Evolutionary conservation across 1,140 invertebrate species (phyloP).

Genomic region (Drosophila athabasca): DNA sequence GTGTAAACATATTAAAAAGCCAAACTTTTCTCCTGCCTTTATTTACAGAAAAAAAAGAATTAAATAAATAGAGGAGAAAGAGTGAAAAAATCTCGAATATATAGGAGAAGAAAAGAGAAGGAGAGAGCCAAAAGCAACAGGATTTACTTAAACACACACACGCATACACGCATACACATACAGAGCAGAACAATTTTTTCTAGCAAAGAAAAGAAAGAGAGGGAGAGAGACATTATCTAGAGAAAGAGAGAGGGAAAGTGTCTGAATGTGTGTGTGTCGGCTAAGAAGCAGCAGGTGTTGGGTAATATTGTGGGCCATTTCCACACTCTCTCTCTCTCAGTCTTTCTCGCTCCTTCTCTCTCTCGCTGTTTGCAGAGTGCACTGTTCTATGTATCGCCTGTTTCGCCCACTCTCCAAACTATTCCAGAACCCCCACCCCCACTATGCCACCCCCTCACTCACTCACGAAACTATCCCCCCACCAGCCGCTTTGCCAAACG

Average conservation of each 20-base stretch:
- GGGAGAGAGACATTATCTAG: slow-evolving; percentile 9
- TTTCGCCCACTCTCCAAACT: not conserved
- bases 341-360: no score
- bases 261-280: slow-evolving; percentile 38
- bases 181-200: slow-evolving; percentile 5
- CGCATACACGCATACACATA: slow-evolving; percentile 20
- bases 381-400: no score
- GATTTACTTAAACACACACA: slow-evolving; percentile 15
- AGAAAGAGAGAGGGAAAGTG: slow-evolving; percentile 45
- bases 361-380: no score
- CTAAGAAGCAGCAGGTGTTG: slow-evolving; percentile 75
- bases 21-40: slow-evolving; percentile 57
- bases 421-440: slow-evolving; percentile 16
- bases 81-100: slow-evolving; percentile 42
- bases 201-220: not conserved
- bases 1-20: slow-evolving; percentile 60
- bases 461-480: slow-evolving; percentile 27
- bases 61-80: slow-evolving; percentile 1
- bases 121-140: slow-evolving; percentile 44
- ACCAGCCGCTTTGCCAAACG: slow-evolving; percentile 56
- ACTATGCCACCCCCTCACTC: not conserved
- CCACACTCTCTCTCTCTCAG: slow-evolving; percentile 4
- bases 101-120: slow-evolving; percentile 37
- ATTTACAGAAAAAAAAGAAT: slow-evolving; percentile 33
- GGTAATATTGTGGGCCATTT: slow-evolving; percentile 64